Conservation (phyloP, 1,140 invertebrate genomes). For the Eurosta solidaginis region DNA sequence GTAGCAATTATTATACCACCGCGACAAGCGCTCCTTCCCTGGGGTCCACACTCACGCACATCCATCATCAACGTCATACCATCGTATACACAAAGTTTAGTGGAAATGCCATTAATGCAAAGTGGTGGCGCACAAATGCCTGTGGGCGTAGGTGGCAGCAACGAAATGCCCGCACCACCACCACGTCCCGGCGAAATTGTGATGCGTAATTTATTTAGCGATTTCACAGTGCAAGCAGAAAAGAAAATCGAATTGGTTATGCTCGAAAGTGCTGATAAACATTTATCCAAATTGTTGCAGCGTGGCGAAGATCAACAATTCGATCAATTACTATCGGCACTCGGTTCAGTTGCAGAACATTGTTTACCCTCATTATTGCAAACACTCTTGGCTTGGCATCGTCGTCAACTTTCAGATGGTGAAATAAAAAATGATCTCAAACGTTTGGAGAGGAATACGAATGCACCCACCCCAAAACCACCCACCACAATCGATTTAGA, state of each 20-base stretch:
- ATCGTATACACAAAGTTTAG: conserved; percentile 1
- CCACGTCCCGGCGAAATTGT: conserved; percentile 91
- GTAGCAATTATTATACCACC: conserved; percentile 48
- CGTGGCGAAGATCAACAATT: conserved; percentile 93
- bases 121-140: neutral
- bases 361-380: conserved; percentile 93
- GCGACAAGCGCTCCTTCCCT: conserved; percentile 53
- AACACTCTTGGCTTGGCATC: conserved; percentile 96
- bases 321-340: conserved; percentile 91
- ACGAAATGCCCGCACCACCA: neutral
- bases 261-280: conserved; percentile 86
- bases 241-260: conserved; percentile 95
- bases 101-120: neutral
- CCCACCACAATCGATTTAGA: conserved; percentile 47
- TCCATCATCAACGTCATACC: conserved; percentile 55
- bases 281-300: conserved; percentile 90
- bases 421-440: conserved; percentile 59
- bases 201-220: conserved; percentile 90
- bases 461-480: conserved; percentile 27
- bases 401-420: conserved; percentile 73
- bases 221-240: conserved; percentile 91
- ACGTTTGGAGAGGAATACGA: conserved; percentile 41
- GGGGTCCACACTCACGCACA: conserved; percentile 54
- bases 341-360: conserved; percentile 94
- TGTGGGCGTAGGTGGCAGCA: conserved; percentile 33